Conservation (phyloP, 2,113 vertebrate species). For the Megaptera novaeangliae region DNA sequence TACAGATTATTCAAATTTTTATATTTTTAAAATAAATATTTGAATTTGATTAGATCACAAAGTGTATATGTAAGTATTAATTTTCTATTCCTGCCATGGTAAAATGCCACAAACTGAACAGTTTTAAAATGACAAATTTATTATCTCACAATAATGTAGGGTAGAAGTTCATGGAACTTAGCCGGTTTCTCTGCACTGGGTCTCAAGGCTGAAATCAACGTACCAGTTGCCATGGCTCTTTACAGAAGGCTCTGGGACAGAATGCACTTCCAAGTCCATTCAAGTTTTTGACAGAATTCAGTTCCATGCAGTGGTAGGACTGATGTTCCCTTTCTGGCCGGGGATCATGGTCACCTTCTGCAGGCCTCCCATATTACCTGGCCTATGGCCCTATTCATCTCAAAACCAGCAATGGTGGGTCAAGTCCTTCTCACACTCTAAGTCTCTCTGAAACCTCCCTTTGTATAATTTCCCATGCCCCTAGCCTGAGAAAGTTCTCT, state of each 20-base stretch:
- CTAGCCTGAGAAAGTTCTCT: not conserved
- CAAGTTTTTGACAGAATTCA: not conserved
- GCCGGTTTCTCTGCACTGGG: not conserved
- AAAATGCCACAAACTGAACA: not conserved
- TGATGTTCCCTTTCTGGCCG: not conserved
- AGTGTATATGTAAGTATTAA: not conserved
- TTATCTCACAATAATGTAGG: not conserved
- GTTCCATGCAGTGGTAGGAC: accelerated
- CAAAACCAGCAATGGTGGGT: not conserved
- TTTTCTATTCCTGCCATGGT: not conserved
- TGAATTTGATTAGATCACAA: not conserved
- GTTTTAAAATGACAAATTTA: not conserved
- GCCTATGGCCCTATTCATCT: not conserved
- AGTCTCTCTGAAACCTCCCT: not conserved
- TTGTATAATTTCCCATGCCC: not conserved
- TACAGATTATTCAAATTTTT: not conserved
- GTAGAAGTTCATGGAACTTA: not conserved
- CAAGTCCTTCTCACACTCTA: not conserved
- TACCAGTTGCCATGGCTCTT: not conserved
- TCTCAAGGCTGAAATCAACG: not conserved
- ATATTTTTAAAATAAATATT: not conserved
- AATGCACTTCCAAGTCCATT: not conserved
- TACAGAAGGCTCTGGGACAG: not conserved
- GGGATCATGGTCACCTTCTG: not conserved
- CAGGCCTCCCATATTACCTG: not conserved